These are phyloP conservation scores for Rousettus leschenaultii DNA, from an alignment of 2,113 vertebrate genomes.

Conservation along the genomic window DNA sequence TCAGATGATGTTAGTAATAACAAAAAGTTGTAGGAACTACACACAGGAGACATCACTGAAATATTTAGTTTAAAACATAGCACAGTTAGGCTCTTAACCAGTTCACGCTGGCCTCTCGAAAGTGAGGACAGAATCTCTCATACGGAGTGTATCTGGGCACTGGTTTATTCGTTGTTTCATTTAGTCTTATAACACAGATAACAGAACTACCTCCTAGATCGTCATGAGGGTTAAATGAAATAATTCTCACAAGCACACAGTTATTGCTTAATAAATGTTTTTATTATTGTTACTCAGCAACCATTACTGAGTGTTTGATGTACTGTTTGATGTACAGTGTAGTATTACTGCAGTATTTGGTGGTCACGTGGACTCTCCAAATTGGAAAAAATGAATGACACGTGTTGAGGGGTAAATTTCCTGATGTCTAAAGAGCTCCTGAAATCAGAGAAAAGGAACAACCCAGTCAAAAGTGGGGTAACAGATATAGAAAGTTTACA, in stretches of 20 bases:
- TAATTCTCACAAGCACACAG: background rate
- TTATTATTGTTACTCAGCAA: background rate
- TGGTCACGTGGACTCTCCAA: background rate
- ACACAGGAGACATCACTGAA: background rate
- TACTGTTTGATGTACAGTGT: too few relatives aligned
- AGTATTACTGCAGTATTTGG: background rate
- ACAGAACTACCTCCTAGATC: background rate
- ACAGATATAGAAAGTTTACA: background rate
- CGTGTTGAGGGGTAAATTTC: background rate
- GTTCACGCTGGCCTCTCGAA: background rate
- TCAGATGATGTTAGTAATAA: background rate
- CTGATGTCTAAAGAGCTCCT: background rate
- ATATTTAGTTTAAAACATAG: background rate
- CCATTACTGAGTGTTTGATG: background rate
- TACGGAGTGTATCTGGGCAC: accelerated
- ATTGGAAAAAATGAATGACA: background rate
- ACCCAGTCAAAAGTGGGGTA: background rate
- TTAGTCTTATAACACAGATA: background rate
- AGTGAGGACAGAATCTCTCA: background rate
- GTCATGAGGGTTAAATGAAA: background rate
- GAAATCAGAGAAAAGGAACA: background rate
- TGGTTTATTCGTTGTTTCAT: background rate
- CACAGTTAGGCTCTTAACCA: background rate
- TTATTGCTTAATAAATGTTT: background rate
- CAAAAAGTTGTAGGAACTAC: background rate